Base-by-base conservation (phyloP, 2,888 invertebrate genomes). In the Nomada flava region DNA sequence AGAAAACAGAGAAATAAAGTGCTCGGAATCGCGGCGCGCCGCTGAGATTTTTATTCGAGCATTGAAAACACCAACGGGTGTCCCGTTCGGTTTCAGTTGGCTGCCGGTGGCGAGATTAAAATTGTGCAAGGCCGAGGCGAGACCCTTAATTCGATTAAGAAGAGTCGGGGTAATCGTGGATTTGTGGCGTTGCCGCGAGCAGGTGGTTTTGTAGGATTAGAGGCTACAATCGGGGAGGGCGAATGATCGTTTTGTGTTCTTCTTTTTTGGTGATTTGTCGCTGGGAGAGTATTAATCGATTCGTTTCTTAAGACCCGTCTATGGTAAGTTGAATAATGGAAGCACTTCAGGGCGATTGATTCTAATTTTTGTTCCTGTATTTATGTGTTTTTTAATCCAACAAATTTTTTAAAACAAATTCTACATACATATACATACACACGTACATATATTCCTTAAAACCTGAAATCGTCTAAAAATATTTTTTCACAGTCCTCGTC, bases 71-170 rank as follows among this genome's bases (percentile, higher is more conserved):
- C 18, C 60, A 59, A 67, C 68, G 73, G 83, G 73, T 79, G 82
- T 80, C 80, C 75, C 79, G 60, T 82, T 84, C 76, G 20, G 55
- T 64, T 62, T 73, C 67, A 70, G 74, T 9, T 69, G 76, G 55
- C 52, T 64, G 74, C 59, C 60, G 67, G 36, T 9, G 50, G 3
- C 59, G 79, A 83, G 85, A 88, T 88, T 88, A 86, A 90, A 89
- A 89, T 86, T 85, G 86, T 86, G 84, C 73, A 86, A 79, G 20
- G 20, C 52, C n/a, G 5, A 11, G n/a, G 26, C 65, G 84, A 77
- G 77, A 15, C 82, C 79, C 83, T 84, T 87, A 80, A 89, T 88
- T 88, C 83, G 79, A 86, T 89, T 86, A 76, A 82, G 78, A 71
- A 73, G 62, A n/a, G 13, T 36, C 15, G 20, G 42, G 20, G 20